A percentile compares a stretch with the other conserved stretches of the same genome.
phyloP scores from a whole-genome alignment of 2,797 vertebrate species.

The Champsocephalus esox region DNA sequence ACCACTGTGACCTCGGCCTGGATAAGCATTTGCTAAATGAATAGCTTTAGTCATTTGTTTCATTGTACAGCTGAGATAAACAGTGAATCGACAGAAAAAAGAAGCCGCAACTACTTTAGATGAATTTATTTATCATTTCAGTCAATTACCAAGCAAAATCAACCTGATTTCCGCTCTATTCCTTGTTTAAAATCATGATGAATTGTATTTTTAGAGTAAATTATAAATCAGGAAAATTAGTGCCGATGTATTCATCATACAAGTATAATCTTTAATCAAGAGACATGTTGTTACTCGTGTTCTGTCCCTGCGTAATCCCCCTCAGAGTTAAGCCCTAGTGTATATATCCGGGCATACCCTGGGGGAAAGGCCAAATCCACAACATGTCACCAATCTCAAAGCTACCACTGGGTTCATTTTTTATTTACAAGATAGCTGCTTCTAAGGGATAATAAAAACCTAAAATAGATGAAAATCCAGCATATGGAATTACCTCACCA shows the following conservation, averaged over 20 bases:
- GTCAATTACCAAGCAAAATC: neutral
- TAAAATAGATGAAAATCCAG: conserved; percentile 6
- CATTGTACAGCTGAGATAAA: neutral
- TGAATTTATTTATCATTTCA: neutral
- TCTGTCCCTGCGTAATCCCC: conserved; percentile 33
- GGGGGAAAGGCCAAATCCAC: conserved; percentile 7
- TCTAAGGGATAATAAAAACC: neutral
- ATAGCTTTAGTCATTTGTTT: neutral
- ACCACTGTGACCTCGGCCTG: conserved; percentile 16
- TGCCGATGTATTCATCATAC: neutral
- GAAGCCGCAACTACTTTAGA: neutral
- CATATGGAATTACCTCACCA: neutral
- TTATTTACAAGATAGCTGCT: conserved; percentile 2
- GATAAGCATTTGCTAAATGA: conserved; percentile 6
- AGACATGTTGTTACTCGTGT: conserved; percentile 10
- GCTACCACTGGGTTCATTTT: neutral
- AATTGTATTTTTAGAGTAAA: neutral
- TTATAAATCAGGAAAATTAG: neutral
- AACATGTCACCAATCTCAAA: conserved; percentile 8
- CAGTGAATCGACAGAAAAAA: neutral
- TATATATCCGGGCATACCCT: conserved; percentile 25
- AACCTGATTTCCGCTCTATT: neutral
- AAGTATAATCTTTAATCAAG: conserved; percentile 3
- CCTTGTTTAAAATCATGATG: neutral
- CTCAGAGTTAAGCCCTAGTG: conserved; percentile 26